A percentile compares a stretch with the other conserved stretches of the same genome.
Evolutionary conservation across 2,113 vertebrate species (phyloP).

Genomic region (Okapia johnstoni): DNA sequence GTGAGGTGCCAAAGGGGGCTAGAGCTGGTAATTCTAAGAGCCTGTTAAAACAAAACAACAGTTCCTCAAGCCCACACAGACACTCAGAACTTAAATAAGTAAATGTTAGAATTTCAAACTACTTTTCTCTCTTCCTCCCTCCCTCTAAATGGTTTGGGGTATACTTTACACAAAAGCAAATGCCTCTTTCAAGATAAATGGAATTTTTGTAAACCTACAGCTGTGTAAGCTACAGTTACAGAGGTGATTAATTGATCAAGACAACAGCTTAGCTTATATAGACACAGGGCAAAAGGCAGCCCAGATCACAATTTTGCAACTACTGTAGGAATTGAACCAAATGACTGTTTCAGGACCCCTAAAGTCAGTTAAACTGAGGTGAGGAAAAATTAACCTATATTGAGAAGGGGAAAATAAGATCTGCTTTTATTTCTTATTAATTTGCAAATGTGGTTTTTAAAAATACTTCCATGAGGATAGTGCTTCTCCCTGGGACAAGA

Average conservation of each 20-base stretch:
- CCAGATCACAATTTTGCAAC: background rate
- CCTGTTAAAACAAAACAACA: background rate
- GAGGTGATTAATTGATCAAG: conserved; percentile 26
- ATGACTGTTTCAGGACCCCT: background rate
- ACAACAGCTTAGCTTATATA: background rate
- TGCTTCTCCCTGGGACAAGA: background rate
- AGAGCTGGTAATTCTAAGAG: background rate
- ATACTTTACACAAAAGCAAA: conserved; percentile 41
- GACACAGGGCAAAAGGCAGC: background rate
- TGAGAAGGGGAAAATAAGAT: background rate
- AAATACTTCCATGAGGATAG: background rate
- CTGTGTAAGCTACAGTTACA: background rate
- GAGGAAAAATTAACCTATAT: background rate
- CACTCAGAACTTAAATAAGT: background rate
- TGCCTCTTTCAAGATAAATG: background rate
- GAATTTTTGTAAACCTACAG: conserved; percentile 8
- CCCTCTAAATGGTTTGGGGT: background rate
- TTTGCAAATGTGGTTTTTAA: background rate
- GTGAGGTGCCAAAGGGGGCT: too few species aligned
- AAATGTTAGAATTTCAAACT: background rate
- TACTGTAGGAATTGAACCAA: background rate
- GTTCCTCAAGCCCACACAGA: background rate
- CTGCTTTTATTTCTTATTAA: background rate
- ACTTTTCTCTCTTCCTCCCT: background rate
- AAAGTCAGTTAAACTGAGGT: background rate